Conservation (phyloP, 2,113 vertebrate genomes). For the Gallinago media region DNA sequence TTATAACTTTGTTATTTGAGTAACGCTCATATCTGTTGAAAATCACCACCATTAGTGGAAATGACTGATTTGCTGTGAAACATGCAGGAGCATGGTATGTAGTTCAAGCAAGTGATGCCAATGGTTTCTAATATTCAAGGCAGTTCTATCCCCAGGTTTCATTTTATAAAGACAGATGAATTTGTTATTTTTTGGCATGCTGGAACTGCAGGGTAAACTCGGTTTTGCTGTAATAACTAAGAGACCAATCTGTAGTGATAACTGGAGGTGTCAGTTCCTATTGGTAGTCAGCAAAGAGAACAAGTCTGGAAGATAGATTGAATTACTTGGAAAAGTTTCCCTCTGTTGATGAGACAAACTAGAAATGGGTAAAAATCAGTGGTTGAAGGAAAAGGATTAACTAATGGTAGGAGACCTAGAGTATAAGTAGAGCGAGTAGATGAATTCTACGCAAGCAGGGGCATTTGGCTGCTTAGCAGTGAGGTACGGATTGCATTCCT, state of each 20-base stretch:
- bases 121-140: neutral
- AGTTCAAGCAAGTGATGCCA: fast-evolving
- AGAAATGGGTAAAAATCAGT: neutral
- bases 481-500: neutral
- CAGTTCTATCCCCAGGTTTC: neutral
- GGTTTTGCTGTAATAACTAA: neutral
- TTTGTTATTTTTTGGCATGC: neutral
- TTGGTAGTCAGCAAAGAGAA: neutral
- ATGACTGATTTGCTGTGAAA: neutral
- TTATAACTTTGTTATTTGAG: neutral
- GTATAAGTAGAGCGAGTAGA: neutral
- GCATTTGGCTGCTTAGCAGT: neutral
- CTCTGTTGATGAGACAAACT: neutral
- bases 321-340: neutral
- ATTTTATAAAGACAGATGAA: neutral
- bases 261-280: neutral
- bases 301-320: neutral
- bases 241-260: neutral
- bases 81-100: neutral
- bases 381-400: neutral
- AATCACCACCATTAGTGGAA: neutral
- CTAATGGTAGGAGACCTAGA: neutral
- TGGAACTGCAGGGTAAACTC: neutral
- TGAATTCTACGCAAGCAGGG: neutral
- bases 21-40: neutral